Conservation (phyloP, 2,888 invertebrate species). For the Aradus depressus region DNA sequence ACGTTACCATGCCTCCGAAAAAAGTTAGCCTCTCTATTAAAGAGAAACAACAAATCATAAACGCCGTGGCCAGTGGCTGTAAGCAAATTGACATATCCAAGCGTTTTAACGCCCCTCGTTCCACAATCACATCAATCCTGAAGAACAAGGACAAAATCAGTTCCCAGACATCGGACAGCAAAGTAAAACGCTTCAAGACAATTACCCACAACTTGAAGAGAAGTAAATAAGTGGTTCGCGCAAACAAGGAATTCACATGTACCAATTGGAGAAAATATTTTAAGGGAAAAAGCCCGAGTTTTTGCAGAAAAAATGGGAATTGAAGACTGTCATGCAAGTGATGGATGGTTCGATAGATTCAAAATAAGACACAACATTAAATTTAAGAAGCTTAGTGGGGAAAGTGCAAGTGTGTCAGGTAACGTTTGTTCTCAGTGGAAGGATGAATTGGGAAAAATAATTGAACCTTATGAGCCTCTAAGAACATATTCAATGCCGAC, state of each 20-base stretch:
- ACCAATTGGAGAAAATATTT: not conserved
- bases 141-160: conserved; percentile 7
- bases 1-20: conserved; percentile 1
- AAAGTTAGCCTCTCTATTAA: conserved; percentile 1
- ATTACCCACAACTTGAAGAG: not conserved
- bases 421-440: conserved; percentile 24
- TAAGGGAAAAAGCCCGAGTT: too few relatives aligned
- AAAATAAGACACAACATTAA: conserved; percentile 28
- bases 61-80: not conserved
- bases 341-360: conserved; percentile 14
- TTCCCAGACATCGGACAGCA: conserved; percentile 2
- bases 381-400: conserved; percentile 29
- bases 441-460: conserved; percentile 23
- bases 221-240: not conserved
- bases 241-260: not conserved
- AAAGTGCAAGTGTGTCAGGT: conserved; percentile 23
- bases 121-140: conserved; percentile 1
- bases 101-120: not conserved
- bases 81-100: not conserved
- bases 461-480: conserved; percentile 28
- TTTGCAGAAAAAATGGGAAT: too few relatives aligned
- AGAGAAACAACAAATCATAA: not conserved
- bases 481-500: conserved; percentile 32
- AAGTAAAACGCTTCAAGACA: conserved; percentile 1
- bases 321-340: conserved; percentile 1